phyloP scores from a whole-genome alignment of 2,888 invertebrate species.

The Neelides folsomi region DNA sequence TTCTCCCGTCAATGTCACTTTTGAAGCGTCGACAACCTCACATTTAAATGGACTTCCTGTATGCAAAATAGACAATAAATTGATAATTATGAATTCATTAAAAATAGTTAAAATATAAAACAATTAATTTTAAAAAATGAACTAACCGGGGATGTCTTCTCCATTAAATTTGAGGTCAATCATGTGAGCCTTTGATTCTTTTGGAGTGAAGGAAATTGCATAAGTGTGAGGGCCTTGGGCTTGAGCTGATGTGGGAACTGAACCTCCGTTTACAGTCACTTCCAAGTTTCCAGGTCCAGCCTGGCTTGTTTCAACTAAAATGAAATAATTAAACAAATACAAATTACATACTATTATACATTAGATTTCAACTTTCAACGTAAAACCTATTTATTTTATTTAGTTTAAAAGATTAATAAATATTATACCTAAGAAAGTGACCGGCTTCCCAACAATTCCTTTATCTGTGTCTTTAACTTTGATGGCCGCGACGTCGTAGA shows the following conservation, averaged over 20 bases:
- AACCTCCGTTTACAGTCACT: constrained; percentile 93
- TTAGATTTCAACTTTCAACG: no score
- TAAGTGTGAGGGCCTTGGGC: constrained; percentile 93
- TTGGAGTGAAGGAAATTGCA: constrained; percentile 91
- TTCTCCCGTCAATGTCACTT: constrained; percentile 64
- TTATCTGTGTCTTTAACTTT: constrained; percentile 81
- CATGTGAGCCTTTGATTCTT: constrained; percentile 76
- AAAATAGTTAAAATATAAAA: no score
- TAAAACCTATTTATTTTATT: neutral
- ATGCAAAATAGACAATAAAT: no score
- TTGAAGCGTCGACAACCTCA: constrained; percentile 64
- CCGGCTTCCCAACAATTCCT: constrained; percentile 77
- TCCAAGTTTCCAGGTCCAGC: constrained; percentile 97
- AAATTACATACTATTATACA: neutral
- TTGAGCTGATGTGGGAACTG: constrained; percentile 91
- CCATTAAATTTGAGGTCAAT: constrained; percentile 93
- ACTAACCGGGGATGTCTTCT: constrained; percentile 74
- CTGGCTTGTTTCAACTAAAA: constrained; percentile 84
- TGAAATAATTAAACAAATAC: neutral
- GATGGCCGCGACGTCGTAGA: constrained; percentile 85
- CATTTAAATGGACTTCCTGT: constrained; percentile 70
- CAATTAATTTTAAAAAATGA: neutral
- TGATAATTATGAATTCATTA: no score
- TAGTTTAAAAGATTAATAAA: neutral
- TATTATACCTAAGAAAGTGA: constrained; percentile 69